Conservation (phyloP, 2,888 invertebrate genomes). For the Yponomeuta cagnagella region DNA sequence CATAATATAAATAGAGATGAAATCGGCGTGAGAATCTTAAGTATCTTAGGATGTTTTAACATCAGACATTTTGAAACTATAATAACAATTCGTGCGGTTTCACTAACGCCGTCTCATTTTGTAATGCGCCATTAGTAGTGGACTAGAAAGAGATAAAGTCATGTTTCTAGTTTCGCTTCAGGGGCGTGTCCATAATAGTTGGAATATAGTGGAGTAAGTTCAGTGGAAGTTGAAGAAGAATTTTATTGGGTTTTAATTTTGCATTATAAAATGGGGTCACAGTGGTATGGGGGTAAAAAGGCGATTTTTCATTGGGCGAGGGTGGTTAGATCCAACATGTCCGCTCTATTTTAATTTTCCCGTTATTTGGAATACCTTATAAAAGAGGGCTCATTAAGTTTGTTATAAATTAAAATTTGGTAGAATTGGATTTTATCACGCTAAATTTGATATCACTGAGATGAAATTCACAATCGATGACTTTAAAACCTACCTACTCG, state of each 20-base stretch:
- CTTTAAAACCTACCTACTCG: too few species aligned
- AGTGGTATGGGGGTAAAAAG: not conserved
- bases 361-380: not conserved
- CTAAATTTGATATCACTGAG: not conserved
- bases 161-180: constrained; percentile 31
- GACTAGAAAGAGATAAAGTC: constrained; percentile 40
- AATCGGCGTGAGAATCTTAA: constrained; percentile 19
- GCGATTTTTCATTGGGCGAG: constrained; percentile 8
- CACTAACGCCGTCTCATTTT: constrained; percentile 49
- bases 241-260: constrained; percentile 63
- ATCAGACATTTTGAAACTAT: constrained; percentile 48
- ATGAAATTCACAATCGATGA: too few species aligned
- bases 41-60: constrained; percentile 27
- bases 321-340: constrained; percentile 5
- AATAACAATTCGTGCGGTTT: constrained; percentile 60
- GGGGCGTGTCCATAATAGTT: constrained; percentile 64
- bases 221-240: constrained; percentile 66
- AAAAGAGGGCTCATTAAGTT: not conserved
- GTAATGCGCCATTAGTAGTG: constrained; percentile 25
- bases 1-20: not conserved
- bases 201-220: constrained; percentile 66
- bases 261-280: constrained; percentile 13
- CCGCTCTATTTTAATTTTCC: not conserved
- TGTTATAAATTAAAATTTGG: not conserved
- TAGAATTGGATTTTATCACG: not conserved